Evolutionary conservation across 2,113 vertebrate species (phyloP).

Genomic region (Glareola pratincola): DNA sequence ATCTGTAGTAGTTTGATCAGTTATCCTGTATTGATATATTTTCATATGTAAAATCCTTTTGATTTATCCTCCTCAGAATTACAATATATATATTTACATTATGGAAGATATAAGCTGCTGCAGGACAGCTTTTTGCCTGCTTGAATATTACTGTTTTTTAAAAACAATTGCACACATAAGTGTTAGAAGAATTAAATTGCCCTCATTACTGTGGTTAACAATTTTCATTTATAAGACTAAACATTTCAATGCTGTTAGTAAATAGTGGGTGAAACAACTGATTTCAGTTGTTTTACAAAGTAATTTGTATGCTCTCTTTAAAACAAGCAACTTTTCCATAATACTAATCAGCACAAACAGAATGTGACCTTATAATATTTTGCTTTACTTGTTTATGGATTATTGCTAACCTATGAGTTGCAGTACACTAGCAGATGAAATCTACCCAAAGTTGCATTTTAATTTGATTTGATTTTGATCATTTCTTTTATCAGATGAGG

Average conservation of each 20-base stretch:
- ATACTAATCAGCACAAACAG: neutral
- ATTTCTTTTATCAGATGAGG: neutral
- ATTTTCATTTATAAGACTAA: neutral
- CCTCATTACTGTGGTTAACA: neutral
- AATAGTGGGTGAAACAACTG: neutral
- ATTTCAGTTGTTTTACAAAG: neutral
- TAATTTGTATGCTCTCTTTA: neutral
- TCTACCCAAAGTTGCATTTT: neutral
- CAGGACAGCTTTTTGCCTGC: neutral
- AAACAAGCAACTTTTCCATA: neutral
- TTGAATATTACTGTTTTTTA: neutral
- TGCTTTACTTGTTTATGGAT: neutral
- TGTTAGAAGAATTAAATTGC: neutral
- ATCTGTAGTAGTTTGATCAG: neutral
- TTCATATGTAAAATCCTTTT: neutral
- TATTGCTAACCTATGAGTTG: neutral
- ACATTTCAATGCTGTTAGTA: neutral
- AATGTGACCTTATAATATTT: neutral
- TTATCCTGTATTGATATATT: neutral
- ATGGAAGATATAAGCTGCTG: neutral
- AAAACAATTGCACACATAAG: neutral
- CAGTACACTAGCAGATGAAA: neutral
- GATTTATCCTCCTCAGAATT: neutral
- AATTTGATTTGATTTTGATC: slow-evolving; percentile 10
- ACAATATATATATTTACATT: neutral